Evolutionary conservation across 2,888 invertebrate species (phyloP).

Genomic region (Podotricha telesiphe): DNA sequence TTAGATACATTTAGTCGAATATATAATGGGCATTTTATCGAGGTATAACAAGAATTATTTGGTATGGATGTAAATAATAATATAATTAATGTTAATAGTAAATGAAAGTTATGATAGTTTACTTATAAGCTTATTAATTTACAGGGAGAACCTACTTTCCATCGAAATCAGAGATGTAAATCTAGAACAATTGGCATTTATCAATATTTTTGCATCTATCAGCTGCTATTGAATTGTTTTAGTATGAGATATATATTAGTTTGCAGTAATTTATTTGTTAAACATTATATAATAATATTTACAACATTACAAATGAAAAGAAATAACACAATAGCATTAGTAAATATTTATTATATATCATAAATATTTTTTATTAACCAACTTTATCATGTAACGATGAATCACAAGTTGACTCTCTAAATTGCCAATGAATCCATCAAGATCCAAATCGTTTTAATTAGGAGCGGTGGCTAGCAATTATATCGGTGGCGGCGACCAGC

Average conservation of each 20-base stretch:
- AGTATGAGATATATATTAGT: neutral
- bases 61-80: too few species aligned
- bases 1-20: too few species aligned
- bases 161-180: too few species aligned
- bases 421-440: slow-evolving; percentile 46
- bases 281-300: neutral
- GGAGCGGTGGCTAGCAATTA: slow-evolving; percentile 53
- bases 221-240: too few species aligned
- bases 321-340: neutral
- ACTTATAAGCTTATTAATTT: too few species aligned
- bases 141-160: too few species aligned
- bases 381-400: slow-evolving; percentile 16
- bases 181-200: too few species aligned
- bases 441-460: slow-evolving; percentile 65
- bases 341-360: slow-evolving; percentile 1
- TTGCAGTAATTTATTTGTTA: neutral
- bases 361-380: neutral
- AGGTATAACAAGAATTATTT: too few species aligned
- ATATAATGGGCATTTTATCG: too few species aligned
- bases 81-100: too few species aligned
- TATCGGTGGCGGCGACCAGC: slow-evolving; percentile 55
- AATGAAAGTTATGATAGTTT: too few species aligned
- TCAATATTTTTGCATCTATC: too few species aligned
- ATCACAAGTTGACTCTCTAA: slow-evolving; percentile 43
- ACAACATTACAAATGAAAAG: neutral